Evolutionary conservation across 2,888 invertebrate species (phyloP).

Genomic region (Catocala nupta): DNA sequence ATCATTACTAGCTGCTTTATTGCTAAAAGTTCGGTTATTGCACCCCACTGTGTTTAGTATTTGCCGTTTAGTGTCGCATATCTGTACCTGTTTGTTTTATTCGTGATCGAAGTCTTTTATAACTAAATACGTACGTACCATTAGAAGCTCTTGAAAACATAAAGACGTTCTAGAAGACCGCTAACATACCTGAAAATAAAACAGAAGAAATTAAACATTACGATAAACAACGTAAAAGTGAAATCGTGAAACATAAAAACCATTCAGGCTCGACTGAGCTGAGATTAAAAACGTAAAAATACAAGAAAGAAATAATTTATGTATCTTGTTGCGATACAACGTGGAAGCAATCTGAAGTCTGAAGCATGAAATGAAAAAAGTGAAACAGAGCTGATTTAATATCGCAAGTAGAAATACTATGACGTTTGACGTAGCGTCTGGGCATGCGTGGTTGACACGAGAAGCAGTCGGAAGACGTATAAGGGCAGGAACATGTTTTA

Average conservation of each 20-base stretch:
- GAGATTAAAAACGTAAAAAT: background rate
- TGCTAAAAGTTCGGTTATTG: no score
- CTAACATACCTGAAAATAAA: slow-evolving; percentile 44
- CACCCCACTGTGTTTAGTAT: no score
- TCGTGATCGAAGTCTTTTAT: background rate
- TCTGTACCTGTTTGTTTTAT: no score
- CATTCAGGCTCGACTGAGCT: no score
- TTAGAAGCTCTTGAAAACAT: background rate
- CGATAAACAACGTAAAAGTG: background rate
- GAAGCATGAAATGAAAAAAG: slow-evolving; percentile 9
- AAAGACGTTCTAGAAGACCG: background rate
- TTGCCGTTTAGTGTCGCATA: no score
- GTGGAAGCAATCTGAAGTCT: slow-evolving; percentile 11
- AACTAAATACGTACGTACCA: slow-evolving; percentile 15
- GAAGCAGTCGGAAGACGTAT: slow-evolving; percentile 57
- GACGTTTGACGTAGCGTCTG: slow-evolving; percentile 17
- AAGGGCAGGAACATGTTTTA: slow-evolving; percentile 50
- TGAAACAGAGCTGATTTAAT: slow-evolving; percentile 28
- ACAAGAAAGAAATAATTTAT: background rate
- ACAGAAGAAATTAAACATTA: slow-evolving; percentile 6
- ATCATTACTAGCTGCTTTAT: no score
- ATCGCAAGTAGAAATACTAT: slow-evolving; percentile 25
- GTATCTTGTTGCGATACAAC: background rate
- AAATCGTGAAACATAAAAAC: no score
- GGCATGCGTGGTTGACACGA: slow-evolving; percentile 39